A percentile compares a stretch with the other conserved stretches of the same genome.
Conservation (phyloP, 2,888 invertebrate species). For the Conomelus anceps region DNA sequence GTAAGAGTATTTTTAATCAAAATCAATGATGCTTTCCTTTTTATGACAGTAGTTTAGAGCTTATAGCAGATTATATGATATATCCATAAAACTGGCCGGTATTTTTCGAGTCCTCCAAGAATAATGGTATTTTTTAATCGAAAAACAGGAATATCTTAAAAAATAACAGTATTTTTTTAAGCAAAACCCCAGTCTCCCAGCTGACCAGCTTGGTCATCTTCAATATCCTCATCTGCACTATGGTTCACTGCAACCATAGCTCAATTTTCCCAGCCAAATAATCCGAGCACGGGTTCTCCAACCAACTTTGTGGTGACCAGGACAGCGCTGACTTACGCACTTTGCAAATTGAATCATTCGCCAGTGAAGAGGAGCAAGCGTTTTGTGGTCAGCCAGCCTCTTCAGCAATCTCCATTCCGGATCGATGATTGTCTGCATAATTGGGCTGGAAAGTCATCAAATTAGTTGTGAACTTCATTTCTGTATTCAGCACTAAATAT, state of each 20-base stretch:
- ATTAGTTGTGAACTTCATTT: not conserved
- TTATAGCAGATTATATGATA: too few relatives aligned
- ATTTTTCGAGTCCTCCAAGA: too few relatives aligned
- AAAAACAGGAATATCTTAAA: too few relatives aligned
- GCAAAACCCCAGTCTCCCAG: too few relatives aligned
- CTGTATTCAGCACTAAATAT: too few relatives aligned
- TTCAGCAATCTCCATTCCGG: not conserved
- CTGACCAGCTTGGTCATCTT: too few relatives aligned
- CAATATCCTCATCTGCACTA: not conserved
- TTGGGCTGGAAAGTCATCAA: not conserved
- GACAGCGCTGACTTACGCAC: not conserved
- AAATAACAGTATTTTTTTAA: too few relatives aligned
- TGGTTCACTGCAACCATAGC: not conserved
- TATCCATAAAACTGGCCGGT: too few relatives aligned
- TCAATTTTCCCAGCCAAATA: not conserved
- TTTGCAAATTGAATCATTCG: not conserved
- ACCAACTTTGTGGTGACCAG: not conserved
- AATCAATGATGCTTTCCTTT: too few relatives aligned
- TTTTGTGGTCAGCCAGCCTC: not conserved
- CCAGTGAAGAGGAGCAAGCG: not conserved
- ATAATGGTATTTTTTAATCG: too few relatives aligned
- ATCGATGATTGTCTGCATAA: not conserved
- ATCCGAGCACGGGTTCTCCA: not conserved
- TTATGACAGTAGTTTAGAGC: too few relatives aligned
- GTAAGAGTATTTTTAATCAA: too few relatives aligned